Conservation (phyloP, 2,797 vertebrate genomes). For the Sebastes baramenuke region DNA sequence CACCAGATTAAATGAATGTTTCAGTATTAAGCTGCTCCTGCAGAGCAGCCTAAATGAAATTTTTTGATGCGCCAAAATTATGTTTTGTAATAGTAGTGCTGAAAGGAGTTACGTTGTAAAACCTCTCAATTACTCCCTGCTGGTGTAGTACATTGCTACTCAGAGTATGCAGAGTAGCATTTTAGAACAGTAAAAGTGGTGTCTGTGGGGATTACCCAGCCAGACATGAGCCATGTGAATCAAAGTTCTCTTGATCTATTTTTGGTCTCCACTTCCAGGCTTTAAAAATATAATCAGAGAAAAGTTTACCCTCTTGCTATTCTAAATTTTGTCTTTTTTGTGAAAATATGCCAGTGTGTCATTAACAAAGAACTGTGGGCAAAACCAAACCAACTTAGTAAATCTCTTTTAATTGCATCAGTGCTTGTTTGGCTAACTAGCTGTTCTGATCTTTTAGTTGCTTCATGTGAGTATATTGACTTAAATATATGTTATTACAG, state of each 20-base stretch:
- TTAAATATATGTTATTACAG: conserved; percentile 41
- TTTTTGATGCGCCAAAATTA: not conserved
- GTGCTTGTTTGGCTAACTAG: conserved; percentile 39
- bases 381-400: conserved; percentile 60
- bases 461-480: conserved; percentile 37
- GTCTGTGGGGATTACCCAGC: conserved; percentile 38
- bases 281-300: conserved; percentile 55
- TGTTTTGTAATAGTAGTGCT: not conserved
- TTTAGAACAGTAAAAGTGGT: conserved; percentile 22
- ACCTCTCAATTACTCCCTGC: not conserved
- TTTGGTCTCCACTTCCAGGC: conserved; percentile 31
- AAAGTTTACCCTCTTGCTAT: conserved; percentile 31
- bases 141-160: not conserved
- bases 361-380: conserved; percentile 64
- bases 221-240: conserved; percentile 40
- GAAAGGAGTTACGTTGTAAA: conserved; percentile 12
- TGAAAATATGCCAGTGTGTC: conserved; percentile 59
- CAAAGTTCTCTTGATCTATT: conserved; percentile 45
- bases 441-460: conserved; percentile 47
- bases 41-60: not conserved
- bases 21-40: not conserved
- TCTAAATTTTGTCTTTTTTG: conserved; percentile 55
- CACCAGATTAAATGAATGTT: not conserved
- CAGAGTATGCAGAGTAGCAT: not conserved
- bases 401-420: conserved; percentile 67